These are phyloP conservation scores for Phaethon lepturus DNA, from an alignment of 2,113 vertebrate species.

Conservation along the genomic window DNA sequence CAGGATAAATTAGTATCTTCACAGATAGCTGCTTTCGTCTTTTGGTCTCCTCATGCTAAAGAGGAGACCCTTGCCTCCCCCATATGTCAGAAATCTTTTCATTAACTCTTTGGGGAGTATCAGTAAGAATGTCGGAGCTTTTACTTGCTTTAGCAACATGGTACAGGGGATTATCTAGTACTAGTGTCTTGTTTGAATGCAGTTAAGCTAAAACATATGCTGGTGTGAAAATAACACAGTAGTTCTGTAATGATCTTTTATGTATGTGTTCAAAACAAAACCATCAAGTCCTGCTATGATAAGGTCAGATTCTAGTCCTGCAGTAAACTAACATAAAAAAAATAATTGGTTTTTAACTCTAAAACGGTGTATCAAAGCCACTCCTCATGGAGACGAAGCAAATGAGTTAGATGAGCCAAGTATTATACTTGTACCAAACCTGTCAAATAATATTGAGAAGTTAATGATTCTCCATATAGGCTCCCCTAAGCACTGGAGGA, in stretches of 20 bases:
- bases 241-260: not conserved
- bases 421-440: not conserved
- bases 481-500: not conserved
- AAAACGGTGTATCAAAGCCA: rapidly evolving
- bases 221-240: not conserved
- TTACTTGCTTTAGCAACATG: not conserved
- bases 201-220: not conserved
- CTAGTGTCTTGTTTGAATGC: not conserved
- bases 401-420: not conserved
- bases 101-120: not conserved
- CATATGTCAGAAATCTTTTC: not conserved
- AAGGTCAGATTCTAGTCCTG: not conserved
- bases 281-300: not conserved
- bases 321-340: not conserved
- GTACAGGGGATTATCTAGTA: not conserved
- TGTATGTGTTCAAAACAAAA: not conserved
- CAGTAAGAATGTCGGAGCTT: not conserved
- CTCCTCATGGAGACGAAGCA: not conserved
- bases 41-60: not conserved
- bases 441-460: not conserved
- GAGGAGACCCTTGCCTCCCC: not conserved
- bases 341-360: not conserved
- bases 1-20: conserved; percentile 25
- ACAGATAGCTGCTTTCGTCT: conserved; percentile 20
- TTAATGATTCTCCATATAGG: not conserved